phyloP scores from a whole-genome alignment of 1,140 invertebrate species.

The Drosophila nikananu region DNA sequence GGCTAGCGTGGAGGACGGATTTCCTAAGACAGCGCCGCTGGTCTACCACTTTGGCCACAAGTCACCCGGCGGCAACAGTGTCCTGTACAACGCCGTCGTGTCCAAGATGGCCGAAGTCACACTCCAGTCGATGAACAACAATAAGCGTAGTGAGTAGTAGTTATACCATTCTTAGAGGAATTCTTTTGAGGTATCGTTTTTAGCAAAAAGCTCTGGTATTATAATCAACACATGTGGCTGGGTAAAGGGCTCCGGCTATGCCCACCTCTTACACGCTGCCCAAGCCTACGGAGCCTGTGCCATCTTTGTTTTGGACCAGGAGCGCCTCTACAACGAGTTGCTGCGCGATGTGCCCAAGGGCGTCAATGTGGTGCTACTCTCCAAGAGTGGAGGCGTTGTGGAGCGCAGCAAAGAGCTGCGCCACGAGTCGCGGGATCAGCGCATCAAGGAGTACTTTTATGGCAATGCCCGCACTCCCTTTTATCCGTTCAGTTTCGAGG shows the following conservation, averaged over 20 bases:
- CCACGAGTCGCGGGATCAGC: slow-evolving; percentile 91
- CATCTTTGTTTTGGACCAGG: slow-evolving; percentile 98
- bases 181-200: slow-evolving; percentile 39
- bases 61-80: slow-evolving; percentile 90
- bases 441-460: slow-evolving; percentile 98
- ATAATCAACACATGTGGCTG: slow-evolving; percentile 99
- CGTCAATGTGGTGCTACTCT: slow-evolving; percentile 96
- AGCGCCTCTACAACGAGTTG: slow-evolving; percentile 97
- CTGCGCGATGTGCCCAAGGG: slow-evolving; percentile 96
- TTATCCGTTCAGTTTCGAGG: slow-evolving; percentile 96
- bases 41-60: slow-evolving; percentile 98
- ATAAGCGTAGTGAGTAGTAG: slow-evolving; percentile 90
- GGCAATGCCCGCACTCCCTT: slow-evolving; percentile 91
- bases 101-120: slow-evolving; percentile 94
- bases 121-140: slow-evolving; percentile 93
- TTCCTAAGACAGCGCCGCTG: slow-evolving; percentile 95
- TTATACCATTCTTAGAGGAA: background rate
- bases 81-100: slow-evolving; percentile 95
- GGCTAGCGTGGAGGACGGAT: slow-evolving; percentile 96
- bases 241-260: slow-evolving; percentile 96
- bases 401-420: slow-evolving; percentile 91
- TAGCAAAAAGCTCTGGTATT: slow-evolving; percentile 95
- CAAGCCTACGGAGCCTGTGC: slow-evolving; percentile 98
- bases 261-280: slow-evolving; percentile 93
- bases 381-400: slow-evolving; percentile 98